A percentile compares a stretch with the other conserved stretches of the same genome.
These are phyloP conservation scores for Sarcoramphus papa DNA, from an alignment of 2,797 vertebrate genomes.

Conservation along the genomic window DNA sequence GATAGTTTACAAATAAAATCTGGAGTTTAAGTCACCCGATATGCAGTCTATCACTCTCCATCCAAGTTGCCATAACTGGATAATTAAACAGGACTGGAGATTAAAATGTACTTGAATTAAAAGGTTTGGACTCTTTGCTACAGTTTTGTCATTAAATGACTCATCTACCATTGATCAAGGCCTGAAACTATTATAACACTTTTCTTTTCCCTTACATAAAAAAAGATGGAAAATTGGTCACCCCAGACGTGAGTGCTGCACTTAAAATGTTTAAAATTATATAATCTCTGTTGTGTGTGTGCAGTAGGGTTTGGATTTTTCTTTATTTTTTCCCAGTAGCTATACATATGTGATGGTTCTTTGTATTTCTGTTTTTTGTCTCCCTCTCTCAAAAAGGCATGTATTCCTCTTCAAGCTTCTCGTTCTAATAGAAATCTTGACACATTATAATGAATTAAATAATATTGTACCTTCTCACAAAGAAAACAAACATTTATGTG, in stretches of 20 bases:
- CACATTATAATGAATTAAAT: neutral
- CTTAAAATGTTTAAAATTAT: neutral
- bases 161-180: neutral
- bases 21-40: neutral
- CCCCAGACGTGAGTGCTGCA: neutral
- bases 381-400: neutral
- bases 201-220: neutral
- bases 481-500: neutral
- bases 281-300: neutral
- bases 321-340: neutral
- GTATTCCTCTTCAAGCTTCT: neutral
- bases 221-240: neutral
- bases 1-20: neutral
- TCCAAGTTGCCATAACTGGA: neutral
- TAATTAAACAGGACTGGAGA: neutral
- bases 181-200: neutral
- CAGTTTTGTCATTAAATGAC: neutral
- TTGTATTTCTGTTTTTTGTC: neutral
- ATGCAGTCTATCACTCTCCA: neutral
- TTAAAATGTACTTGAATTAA: neutral
- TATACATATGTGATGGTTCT: neutral
- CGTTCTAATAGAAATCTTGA: neutral
- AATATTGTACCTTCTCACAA: neutral
- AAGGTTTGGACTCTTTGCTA: neutral
- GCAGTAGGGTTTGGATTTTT: neutral